These are phyloP conservation scores for Sitta carolinensis DNA, from an alignment of 2,797 vertebrate species.

Conservation along the genomic window DNA sequence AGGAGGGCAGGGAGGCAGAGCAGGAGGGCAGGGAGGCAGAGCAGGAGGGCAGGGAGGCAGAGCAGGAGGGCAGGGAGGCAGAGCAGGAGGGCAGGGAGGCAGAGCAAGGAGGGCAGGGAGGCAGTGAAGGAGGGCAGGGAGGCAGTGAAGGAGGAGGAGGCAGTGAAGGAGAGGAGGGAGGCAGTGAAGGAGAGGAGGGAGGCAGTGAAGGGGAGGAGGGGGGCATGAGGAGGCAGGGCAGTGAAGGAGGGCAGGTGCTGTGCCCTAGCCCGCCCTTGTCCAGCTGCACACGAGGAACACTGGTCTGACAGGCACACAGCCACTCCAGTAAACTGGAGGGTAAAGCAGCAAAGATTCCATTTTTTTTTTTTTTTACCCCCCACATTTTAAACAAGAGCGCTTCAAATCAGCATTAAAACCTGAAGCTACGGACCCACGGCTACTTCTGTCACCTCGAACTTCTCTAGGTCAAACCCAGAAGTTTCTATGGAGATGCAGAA, in stretches of 20 bases:
- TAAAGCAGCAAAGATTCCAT: rapidly evolving
- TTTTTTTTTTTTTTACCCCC: neutral
- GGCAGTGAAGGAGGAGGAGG: too few relatives aligned
- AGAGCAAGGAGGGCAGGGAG: too few relatives aligned
- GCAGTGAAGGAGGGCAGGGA: too few relatives aligned
- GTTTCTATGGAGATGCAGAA: neutral
- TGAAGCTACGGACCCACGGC: rapidly evolving
- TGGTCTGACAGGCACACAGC: neutral
- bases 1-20: too few relatives aligned
- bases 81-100: neutral
- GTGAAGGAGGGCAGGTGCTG: neutral
- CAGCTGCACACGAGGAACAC: neutral
- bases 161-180: too few relatives aligned
- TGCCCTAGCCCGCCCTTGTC: neutral
- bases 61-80: neutral
- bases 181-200: too few relatives aligned
- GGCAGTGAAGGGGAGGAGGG: too few relatives aligned
- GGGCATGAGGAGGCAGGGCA: too few relatives aligned
- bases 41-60: too few relatives aligned
- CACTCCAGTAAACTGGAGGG: rapidly evolving
- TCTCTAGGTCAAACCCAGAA: neutral
- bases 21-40: too few relatives aligned
- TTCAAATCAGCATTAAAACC: neutral
- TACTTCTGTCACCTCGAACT: neutral
- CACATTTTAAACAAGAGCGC: neutral